phyloP scores from a whole-genome alignment of 2,113 vertebrate genomes.

The Tachuris rubrigastra region DNA sequence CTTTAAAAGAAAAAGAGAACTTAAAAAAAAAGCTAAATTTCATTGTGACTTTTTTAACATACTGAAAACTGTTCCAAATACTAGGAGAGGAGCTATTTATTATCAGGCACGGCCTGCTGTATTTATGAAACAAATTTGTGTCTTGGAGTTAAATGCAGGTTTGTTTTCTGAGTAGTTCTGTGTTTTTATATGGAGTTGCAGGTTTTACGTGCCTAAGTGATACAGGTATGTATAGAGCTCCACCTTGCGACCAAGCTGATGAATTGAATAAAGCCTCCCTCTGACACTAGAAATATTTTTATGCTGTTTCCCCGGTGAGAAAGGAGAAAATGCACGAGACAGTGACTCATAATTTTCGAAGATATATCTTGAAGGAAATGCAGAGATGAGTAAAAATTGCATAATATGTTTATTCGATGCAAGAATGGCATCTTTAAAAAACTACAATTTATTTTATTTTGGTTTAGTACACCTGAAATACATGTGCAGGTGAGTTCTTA shows the following conservation, averaged over 20 bases:
- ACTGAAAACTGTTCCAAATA: background rate
- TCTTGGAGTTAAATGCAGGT: slow-evolving; percentile 54
- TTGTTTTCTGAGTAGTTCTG: slow-evolving; percentile 57
- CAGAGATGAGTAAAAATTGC: background rate
- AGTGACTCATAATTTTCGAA: background rate
- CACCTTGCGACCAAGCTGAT: slow-evolving; percentile 73
- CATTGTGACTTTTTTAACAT: background rate
- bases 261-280: slow-evolving; percentile 33
- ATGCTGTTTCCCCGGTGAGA: background rate
- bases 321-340: slow-evolving; percentile 1
- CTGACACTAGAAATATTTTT: background rate
- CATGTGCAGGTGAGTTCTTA: background rate
- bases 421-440: background rate
- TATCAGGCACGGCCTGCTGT: slow-evolving; percentile 15
- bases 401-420: background rate
- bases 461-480: background rate
- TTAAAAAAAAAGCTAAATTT: background rate
- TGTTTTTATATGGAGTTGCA: slow-evolving; percentile 5
- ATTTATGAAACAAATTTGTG: slow-evolving; percentile 52
- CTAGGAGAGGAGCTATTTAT: background rate
- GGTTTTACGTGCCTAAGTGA: background rate
- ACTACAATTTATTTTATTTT: background rate
- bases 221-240: slow-evolving; percentile 76
- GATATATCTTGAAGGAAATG: background rate
- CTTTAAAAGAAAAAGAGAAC: background rate